phyloP scores from a whole-genome alignment of 2,113 vertebrate species.

The Caranx melampygus region DNA sequence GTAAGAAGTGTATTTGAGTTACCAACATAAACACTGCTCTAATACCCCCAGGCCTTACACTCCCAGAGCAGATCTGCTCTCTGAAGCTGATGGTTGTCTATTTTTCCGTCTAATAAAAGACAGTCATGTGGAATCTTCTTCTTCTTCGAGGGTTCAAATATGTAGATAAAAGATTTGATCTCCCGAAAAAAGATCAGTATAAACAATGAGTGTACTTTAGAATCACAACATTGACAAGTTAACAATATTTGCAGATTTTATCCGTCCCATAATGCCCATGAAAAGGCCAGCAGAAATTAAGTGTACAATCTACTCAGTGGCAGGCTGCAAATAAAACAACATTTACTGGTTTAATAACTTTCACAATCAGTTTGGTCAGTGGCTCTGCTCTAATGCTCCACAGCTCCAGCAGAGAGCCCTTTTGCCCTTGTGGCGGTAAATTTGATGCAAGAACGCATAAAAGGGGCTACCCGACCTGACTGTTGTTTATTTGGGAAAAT shows the following conservation, averaged over 20 bases:
- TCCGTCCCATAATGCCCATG: conserved; percentile 11
- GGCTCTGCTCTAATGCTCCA: conserved; percentile 25
- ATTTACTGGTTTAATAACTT: conserved; percentile 64
- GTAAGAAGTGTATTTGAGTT: neutral
- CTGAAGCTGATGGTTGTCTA: neutral
- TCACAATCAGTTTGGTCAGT: conserved; percentile 37
- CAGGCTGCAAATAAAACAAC: conserved; percentile 50
- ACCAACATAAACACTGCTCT: neutral
- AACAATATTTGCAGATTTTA: conserved; percentile 15
- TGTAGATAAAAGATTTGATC: neutral
- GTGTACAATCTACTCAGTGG: conserved; percentile 28
- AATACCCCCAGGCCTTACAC: neutral
- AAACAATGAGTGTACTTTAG: neutral
- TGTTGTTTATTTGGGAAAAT: conserved; percentile 41
- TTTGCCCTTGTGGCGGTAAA: conserved; percentile 15
- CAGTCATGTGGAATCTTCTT: neutral
- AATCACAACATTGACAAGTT: neutral
- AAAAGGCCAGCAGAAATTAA: conserved; percentile 30
- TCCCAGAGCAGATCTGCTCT: neutral
- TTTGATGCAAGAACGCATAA: conserved; percentile 42
- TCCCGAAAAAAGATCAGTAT: conserved; percentile 2
- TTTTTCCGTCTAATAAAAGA: neutral
- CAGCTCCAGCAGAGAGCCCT: conserved; percentile 18
- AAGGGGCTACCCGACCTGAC: neutral
- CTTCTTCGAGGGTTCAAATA: neutral